Base-by-base conservation (phyloP, 1,140 invertebrate species). In the Lordiphosa mommai region DNA sequence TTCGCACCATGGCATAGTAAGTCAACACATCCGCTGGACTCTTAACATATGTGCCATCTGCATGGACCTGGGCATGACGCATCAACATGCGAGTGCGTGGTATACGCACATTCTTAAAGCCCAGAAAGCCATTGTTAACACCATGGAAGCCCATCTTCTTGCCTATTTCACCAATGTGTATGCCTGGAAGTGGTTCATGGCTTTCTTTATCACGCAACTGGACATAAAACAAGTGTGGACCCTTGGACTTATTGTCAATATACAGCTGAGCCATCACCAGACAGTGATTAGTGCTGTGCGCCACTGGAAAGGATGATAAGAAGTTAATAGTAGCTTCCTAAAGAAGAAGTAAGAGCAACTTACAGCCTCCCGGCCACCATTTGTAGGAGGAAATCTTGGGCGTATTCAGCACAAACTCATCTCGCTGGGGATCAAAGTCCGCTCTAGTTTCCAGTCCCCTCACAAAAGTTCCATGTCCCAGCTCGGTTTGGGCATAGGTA, bases 1-100 rank as follows among this genome's bases (percentile, higher is more conserved):
- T 95, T 88, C 96, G 96, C 84, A 98, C 94, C 97, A 99, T 98
- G 0, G 96, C 96, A 6, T 96, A 96, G 89, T 98, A 99, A 0
- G 96, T 94, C 0, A 98, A 90, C 87, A 97, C 97, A 43, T 94
- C 93, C 73, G 93, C 94, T 1, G 93, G 92, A 1, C 96, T 93
- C 86, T 94, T 94, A 0, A 97, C 91, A 88, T 96, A 98, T 9
- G 94, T 96, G n/a, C 97, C 97, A 90, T 98, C 96, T 91, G 91
- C 89, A 8, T 93, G 88, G 71, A 96, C 96, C 91, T 98, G 91
- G 12, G 94, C 93, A 90, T 98, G 95, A 89, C 96, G 96, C 97
- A 98, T 98, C 0, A 99, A 80, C 96, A 99, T 96, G 60, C 96
- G 91, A 10, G 92, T 92, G 46, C 96, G 90, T 0, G 97, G 96